Evolutionary conservation across 2,888 invertebrate species (phyloP), one percentile per base, ranked within the genome.

Genomic region (Cistogaster globosa): DNA sequence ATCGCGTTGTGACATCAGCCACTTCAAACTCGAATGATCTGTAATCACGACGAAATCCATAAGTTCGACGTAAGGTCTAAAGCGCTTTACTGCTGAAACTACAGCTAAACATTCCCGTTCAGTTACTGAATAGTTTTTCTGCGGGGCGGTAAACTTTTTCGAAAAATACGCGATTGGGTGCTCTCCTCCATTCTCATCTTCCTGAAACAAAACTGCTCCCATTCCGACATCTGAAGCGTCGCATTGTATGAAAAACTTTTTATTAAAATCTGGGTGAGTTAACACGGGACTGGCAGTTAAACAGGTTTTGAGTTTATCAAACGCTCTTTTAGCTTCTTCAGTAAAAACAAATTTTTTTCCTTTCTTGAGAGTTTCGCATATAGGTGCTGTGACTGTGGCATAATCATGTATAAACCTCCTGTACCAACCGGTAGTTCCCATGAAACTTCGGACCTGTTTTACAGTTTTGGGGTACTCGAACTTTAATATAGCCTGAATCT

Each of bases 391-490:
- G 8, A 36, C 9, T 7, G 36, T 36, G 8, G 58, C 58, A 11
- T 36, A 58, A 11, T 58, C 58, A 0, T 14, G 16, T 16, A 58
- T 58, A 18, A 36, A 58, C 4, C 58, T 32, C 3, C 32, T 32
- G 7, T 58, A 58, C 58, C 58, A 58, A 48, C 58, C 58, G 9
- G 16, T 58, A 3, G 58, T 36, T 58, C 58, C 58, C 9, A 58
- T 14, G n/a, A 58, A 58, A 8, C 58, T 58, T n/a, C 58, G 14
- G 16, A n/a, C 32, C 2, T 58, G 58, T 8, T 32, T 58, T 6
- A n/a, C 7, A 7, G 58, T 58, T 32, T 16, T 58, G 0, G 58
- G 36, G 11, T 58, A 58, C 12, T n/a, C 7, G 4, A 36, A 8
- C 6, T 58, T 16, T 2, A 32, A 16, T 2, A 58, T 58, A 0